Conservation (phyloP, 2,888 invertebrate genomes). For the Drosophila basisetae region DNA sequence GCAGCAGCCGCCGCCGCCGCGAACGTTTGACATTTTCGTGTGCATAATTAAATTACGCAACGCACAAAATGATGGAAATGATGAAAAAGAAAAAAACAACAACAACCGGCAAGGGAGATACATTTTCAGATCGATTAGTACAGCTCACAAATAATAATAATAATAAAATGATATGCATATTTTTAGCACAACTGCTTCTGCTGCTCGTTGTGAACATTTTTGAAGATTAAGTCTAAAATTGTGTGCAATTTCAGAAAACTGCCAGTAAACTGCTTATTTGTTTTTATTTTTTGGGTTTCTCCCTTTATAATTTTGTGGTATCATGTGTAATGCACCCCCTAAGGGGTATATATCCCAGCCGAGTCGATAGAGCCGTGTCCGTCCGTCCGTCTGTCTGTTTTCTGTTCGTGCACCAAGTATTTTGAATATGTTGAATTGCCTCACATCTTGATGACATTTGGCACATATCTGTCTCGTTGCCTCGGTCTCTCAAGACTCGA, state of each 20-base stretch:
- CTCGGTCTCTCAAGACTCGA: no score
- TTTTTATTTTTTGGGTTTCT: neutral
- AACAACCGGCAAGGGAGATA: neutral
- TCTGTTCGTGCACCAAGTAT: neutral
- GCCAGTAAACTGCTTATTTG: neutral
- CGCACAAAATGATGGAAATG: slow-evolving; percentile 17
- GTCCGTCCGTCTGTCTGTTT: neutral
- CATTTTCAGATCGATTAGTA: slow-evolving; percentile 27
- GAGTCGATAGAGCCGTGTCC: neutral
- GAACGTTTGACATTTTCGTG: slow-evolving; percentile 76
- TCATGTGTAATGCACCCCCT: neutral
- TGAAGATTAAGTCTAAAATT: no score
- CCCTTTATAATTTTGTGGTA: neutral
- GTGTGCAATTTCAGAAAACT: no score
- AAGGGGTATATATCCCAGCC: neutral
- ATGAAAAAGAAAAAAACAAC: neutral
- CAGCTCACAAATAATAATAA: neutral
- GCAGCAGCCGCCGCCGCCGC: slow-evolving; percentile 41
- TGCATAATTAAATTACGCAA: slow-evolving; percentile 75
- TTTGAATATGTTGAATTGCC: neutral
- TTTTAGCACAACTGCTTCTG: neutral
- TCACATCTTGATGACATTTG: no score
- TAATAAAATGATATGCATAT: neutral
- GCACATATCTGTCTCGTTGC: no score
- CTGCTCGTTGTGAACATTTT: neutral